phyloP scores from a whole-genome alignment of 2,113 vertebrate genomes.

The Oryzias curvinotus region DNA sequence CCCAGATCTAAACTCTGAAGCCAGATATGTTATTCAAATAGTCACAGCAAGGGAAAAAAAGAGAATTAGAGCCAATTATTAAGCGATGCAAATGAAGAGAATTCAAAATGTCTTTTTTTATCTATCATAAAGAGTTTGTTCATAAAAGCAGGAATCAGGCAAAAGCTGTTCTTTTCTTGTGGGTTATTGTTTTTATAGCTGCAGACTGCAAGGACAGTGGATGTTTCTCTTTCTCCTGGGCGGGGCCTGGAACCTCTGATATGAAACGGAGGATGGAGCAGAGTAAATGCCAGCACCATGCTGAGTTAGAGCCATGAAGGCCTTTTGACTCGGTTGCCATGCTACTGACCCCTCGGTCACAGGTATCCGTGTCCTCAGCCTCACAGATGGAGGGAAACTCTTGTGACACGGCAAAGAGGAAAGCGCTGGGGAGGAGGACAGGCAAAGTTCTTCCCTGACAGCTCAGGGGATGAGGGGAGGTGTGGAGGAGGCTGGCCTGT shows the following conservation, averaged over 20 bases:
- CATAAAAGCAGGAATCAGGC: slow-evolving; percentile 42
- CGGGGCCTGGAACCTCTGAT: slow-evolving; percentile 49
- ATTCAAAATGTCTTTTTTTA: slow-evolving; percentile 1
- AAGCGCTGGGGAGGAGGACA: slow-evolving; percentile 16
- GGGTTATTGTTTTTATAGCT: slow-evolving; percentile 58
- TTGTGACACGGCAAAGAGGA: slow-evolving; percentile 29
- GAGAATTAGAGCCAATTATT: not conserved
- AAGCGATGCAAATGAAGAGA: not conserved
- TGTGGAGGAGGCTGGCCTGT: slow-evolving; percentile 3
- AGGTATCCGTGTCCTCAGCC: slow-evolving; percentile 68
- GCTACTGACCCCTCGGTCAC: slow-evolving; percentile 66
- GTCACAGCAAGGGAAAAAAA: not conserved
- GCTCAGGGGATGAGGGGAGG: slow-evolving; percentile 13
- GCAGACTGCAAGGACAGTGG: slow-evolving; percentile 60
- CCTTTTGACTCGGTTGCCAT: slow-evolving; percentile 75
- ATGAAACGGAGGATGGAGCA: slow-evolving; percentile 53
- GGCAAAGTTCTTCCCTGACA: slow-evolving; percentile 27
- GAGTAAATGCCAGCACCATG: slow-evolving; percentile 75
- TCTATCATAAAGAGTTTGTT: slow-evolving; percentile 29
- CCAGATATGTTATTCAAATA: slow-evolving; percentile 7
- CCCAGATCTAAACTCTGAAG: slow-evolving; percentile 30
- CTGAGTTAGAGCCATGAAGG: slow-evolving; percentile 58
- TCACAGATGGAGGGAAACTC: slow-evolving; percentile 36
- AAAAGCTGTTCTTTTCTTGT: slow-evolving; percentile 56
- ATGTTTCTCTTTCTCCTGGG: slow-evolving; percentile 60